Evolutionary conservation across 2,888 invertebrate genomes (phyloP).

Genomic region (Kuschelorhynchus macadamiae): DNA sequence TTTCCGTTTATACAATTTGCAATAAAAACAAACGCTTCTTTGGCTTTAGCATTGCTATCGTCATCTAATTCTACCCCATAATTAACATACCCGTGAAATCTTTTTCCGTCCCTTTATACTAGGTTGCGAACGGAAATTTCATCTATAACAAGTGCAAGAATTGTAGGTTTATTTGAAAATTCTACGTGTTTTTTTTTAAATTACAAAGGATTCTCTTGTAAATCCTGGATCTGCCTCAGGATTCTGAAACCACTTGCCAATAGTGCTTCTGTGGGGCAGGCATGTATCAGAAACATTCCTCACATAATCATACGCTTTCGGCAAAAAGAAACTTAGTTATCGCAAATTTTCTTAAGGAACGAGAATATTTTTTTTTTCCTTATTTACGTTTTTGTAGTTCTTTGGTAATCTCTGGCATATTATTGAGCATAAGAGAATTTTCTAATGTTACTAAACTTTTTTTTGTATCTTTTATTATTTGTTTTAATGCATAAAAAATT

Average conservation of each 20-base stretch:
- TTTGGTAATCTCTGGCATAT: constrained; percentile 12
- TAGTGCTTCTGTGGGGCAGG: constrained; percentile 58
- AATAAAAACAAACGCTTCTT: constrained; percentile 57
- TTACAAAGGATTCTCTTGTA: constrained; percentile 53
- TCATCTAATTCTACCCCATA: constrained; percentile 53
- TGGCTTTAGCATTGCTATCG: constrained; percentile 52
- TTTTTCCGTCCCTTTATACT: constrained; percentile 59
- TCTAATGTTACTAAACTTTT: constrained; percentile 24
- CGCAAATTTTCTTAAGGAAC: constrained; percentile 44
- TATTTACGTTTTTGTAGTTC: constrained; percentile 30
- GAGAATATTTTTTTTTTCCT: constrained; percentile 34
- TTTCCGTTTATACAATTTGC: constrained; percentile 52
- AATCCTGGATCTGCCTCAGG: constrained; percentile 61
- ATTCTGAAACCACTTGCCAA: constrained; percentile 60
- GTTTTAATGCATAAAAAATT: too few species aligned
- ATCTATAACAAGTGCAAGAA: constrained; percentile 11
- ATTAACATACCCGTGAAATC: constrained; percentile 59
- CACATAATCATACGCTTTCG: constrained; percentile 60
- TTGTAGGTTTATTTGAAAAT: constrained; percentile 34
- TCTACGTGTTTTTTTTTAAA: constrained; percentile 46
- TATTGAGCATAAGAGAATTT: constrained; percentile 10
- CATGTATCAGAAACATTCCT: constrained; percentile 58
- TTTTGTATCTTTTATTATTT: too few species aligned
- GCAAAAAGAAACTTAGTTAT: constrained; percentile 41
- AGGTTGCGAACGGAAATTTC: constrained; percentile 58